phyloP scores from a whole-genome alignment of 2,888 invertebrate species.

The Drosophila prostipennis region DNA sequence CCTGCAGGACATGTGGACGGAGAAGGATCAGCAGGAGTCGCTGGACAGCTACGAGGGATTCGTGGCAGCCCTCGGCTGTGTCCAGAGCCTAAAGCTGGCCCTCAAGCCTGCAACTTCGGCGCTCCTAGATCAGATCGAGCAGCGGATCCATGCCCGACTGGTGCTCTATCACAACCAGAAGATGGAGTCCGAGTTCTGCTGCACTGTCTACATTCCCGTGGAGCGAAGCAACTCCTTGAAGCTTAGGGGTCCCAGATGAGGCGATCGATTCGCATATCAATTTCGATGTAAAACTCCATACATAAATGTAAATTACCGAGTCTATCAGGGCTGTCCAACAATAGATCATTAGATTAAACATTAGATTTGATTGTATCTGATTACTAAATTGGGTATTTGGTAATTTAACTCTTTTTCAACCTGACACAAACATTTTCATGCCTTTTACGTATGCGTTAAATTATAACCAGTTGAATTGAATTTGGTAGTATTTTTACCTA shows the following conservation, averaged over 20 bases:
- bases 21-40: conserved; percentile 4
- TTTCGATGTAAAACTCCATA: background rate
- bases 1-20: conserved; percentile 55
- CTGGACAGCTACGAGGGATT: conserved; percentile 74
- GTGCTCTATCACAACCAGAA: conserved; percentile 73
- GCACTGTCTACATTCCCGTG: conserved; percentile 81
- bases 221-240: conserved; percentile 55
- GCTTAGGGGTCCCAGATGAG: conserved; percentile 13
- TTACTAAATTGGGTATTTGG: too few relatives aligned
- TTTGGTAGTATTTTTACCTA: too few relatives aligned
- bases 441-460: too few relatives aligned
- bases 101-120: conserved; percentile 69
- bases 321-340: background rate
- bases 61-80: conserved; percentile 72
- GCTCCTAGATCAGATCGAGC: conserved; percentile 74
- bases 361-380: background rate
- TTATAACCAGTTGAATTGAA: too few relatives aligned
- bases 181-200: conserved; percentile 80
- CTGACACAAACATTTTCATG: too few relatives aligned
- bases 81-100: conserved; percentile 67
- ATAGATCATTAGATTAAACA: background rate
- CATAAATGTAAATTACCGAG: conserved; percentile 29
- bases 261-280: background rate
- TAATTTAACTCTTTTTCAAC: too few relatives aligned
- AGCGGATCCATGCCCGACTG: conserved; percentile 74